Base-by-base conservation (phyloP, 1,140 invertebrate genomes). In the Colletes gigas region DNA sequence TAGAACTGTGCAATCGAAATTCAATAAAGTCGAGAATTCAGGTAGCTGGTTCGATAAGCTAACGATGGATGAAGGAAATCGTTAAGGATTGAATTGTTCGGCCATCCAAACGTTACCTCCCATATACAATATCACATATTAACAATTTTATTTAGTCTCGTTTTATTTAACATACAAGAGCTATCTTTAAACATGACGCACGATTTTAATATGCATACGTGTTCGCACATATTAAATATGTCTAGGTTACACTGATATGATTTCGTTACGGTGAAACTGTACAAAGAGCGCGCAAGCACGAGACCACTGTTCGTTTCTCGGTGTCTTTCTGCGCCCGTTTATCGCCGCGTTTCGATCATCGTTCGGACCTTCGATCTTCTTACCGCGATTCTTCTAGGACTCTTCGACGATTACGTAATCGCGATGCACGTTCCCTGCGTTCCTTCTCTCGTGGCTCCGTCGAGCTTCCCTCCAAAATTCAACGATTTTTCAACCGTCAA, bases 161-260 rank as follows among this genome's bases (percentile, higher is more conserved):
- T 76, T 90, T 89, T 88, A 83, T 90, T 88, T 88, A 90, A 90
- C 89, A 89, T 90, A 90, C 89, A 90, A 90, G 88, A 90, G 84
- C 89, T 90, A 88, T 82, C 71, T 87, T 81, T 86, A 82, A 87
- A 86, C 74, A 82, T 78, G 83, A 87, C 69, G 85, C 83, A 76
- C 81, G 70, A 80, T 84, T 71, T 87, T 82, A 83, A 74, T 82
- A 78, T 80, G 76, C 85, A 78, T 82, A 86, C 85, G 70, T 78
- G 55, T 84, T 82, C 73, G 84, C 83, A 81, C 76, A 84, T 85
- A 78, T 83, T 83, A 84, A 85, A 78, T 87, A 87, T 81, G 59
- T 83, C 83, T 88, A 87, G 68, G 80, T 88, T 88, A 87, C 87
- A 89, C 71, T 90, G 88, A 89, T 89, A 88, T 89, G 88, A 78